A percentile compares a stretch with the other conserved stretches of the same genome.
These are phyloP conservation scores for Nothura maculosa DNA, from an alignment of 2,797 vertebrate genomes.

Conservation along the genomic window DNA sequence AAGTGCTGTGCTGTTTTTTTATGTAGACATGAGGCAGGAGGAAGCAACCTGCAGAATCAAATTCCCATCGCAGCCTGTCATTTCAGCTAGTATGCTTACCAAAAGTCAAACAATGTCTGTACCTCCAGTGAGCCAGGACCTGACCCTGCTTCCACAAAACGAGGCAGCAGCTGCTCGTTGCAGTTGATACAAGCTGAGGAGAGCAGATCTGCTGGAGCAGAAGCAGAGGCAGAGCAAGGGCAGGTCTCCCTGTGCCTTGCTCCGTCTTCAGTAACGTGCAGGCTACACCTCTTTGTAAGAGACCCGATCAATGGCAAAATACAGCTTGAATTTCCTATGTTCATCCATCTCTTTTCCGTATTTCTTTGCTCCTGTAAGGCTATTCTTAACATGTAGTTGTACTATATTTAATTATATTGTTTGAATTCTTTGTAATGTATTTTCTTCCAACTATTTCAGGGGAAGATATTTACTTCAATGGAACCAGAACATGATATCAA, in stretches of 20 bases:
- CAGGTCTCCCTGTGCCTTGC: background rate
- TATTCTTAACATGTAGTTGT: background rate
- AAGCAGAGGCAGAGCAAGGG: background rate
- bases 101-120: background rate
- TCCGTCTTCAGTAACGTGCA: background rate
- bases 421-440: background rate
- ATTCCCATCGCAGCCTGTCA: background rate
- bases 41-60: background rate
- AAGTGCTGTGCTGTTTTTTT: background rate
- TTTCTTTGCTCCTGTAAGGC: background rate
- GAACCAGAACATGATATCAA: conserved; percentile 94
- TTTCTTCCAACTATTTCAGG: conserved; percentile 82
- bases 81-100: background rate
- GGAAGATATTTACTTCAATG: conserved; percentile 94
- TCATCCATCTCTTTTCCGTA: background rate
- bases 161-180: background rate
- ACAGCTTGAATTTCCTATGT: background rate
- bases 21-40: background rate
- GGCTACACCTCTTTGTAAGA: background rate
- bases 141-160: background rate
- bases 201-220: background rate
- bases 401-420: background rate
- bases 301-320: background rate
- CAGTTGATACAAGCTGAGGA: no score
- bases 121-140: accelerated